A percentile compares a stretch with the other conserved stretches of the same genome.
These are phyloP conservation scores for Dugesia japonica DNA, from an alignment of 2,888 invertebrate genomes.

Conservation along the genomic window DNA sequence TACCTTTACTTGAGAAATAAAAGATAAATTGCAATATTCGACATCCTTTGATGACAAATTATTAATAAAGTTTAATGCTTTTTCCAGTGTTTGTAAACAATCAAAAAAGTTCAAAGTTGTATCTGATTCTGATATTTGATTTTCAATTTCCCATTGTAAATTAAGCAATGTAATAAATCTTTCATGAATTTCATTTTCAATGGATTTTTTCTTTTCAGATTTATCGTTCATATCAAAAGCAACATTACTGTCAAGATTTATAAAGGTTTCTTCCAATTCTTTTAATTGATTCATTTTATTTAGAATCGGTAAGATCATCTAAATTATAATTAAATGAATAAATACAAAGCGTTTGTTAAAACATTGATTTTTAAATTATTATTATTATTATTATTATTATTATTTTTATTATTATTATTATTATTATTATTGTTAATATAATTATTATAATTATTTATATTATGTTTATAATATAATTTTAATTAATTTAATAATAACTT, in stretches of 20 bases:
- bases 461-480: too few species aligned
- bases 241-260: not conserved
- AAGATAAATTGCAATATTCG: not conserved
- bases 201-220: not conserved
- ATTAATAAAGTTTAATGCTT: not conserved
- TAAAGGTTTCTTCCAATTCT: not conserved
- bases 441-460: too few species aligned
- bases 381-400: not conserved
- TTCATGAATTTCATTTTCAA: not conserved
- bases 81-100: not conserved
- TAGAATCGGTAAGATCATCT: not conserved
- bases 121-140: not conserved
- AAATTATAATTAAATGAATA: not conserved
- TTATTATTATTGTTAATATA: not conserved
- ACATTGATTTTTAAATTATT: not conserved
- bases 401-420: not conserved
- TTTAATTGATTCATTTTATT: not conserved
- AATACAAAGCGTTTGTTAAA: too few species aligned
- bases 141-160: not conserved
- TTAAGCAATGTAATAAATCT: not conserved
- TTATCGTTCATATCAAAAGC: not conserved
- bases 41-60: not conserved
- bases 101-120: not conserved
- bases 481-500: too few species aligned
- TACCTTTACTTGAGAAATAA: not conserved